Conservation (phyloP, 2,888 invertebrate genomes). For the Apomyelois bistriatella region DNA sequence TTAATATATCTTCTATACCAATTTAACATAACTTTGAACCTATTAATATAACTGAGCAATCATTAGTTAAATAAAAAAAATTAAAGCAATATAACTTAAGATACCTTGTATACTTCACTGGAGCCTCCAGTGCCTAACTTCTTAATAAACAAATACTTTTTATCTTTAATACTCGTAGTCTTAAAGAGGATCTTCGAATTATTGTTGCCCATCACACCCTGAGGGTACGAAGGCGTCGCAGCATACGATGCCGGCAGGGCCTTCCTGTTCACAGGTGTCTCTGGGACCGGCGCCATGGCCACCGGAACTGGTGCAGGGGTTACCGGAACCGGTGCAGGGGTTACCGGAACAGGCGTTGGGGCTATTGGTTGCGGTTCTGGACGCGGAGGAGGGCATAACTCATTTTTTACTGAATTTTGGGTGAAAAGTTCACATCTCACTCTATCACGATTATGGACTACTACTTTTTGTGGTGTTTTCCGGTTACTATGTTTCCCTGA, state of each 20-base stretch:
- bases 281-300: constrained; percentile 24
- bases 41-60: too few species aligned
- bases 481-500: constrained; percentile 51
- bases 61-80: too few species aligned
- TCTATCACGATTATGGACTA: constrained; percentile 53
- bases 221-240: constrained; percentile 70
- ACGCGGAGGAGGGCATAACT: constrained; percentile 25
- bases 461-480: constrained; percentile 45
- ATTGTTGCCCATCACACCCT: constrained; percentile 45
- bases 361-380: constrained; percentile 20
- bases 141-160: constrained; percentile 86
- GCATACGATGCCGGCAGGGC: constrained; percentile 46
- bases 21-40: too few species aligned
- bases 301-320: constrained; percentile 26
- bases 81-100: too few species aligned
- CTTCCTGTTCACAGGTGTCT: constrained; percentile 41
- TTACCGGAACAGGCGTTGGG: constrained; percentile 25
- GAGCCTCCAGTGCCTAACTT: constrained; percentile 94
- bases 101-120: constrained; percentile 88
- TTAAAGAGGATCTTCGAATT: constrained; percentile 60
- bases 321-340: constrained; percentile 19
- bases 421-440: constrained; percentile 61
- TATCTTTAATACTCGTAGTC: constrained; percentile 83
- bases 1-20: too few species aligned
- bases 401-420: constrained; percentile 38